A percentile compares a stretch with the other conserved stretches of the same genome.
Conservation (phyloP, 1,140 invertebrate genomes). For the Holotrichia oblita region DNA sequence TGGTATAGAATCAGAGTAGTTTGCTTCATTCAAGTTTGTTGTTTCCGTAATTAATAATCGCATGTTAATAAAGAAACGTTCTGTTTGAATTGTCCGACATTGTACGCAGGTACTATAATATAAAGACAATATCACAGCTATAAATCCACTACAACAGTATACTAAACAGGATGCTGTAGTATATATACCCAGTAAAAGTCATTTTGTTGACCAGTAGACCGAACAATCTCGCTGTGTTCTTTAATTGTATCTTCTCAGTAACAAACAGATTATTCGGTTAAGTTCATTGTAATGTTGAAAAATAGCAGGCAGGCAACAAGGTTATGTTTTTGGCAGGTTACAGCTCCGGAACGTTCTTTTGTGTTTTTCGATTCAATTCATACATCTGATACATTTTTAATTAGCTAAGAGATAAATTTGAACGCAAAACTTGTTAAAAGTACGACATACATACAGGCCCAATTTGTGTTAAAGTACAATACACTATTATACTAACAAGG, state of each 20-base stretch:
- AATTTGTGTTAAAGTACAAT: conserved; percentile 3
- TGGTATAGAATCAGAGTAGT: too few species aligned
- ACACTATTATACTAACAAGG: neutral
- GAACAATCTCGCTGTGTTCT: conserved; percentile 1
- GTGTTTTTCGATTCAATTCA: neutral
- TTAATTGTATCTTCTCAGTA: conserved; percentile 6
- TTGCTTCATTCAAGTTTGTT: too few species aligned
- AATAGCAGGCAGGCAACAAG: neutral
- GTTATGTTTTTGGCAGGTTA: neutral
- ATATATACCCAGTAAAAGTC: neutral
- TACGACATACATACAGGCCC: neutral
- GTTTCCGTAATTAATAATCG: too few species aligned
- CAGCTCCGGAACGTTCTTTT: neutral
- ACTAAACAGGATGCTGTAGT: neutral
- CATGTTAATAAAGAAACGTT: too few species aligned
- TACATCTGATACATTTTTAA: conserved; percentile 14
- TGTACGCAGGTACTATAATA: too few species aligned
- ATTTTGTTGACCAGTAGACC: neutral
- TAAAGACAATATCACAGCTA: neutral
- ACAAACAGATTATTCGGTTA: conserved; percentile 2
- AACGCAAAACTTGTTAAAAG: neutral
- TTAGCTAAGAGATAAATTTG: neutral
- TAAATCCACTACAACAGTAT: neutral
- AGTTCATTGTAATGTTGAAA: neutral
- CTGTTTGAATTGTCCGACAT: too few species aligned